Base-by-base conservation (phyloP, 1,140 invertebrate genomes). In the Eupeodes corollae region DNA sequence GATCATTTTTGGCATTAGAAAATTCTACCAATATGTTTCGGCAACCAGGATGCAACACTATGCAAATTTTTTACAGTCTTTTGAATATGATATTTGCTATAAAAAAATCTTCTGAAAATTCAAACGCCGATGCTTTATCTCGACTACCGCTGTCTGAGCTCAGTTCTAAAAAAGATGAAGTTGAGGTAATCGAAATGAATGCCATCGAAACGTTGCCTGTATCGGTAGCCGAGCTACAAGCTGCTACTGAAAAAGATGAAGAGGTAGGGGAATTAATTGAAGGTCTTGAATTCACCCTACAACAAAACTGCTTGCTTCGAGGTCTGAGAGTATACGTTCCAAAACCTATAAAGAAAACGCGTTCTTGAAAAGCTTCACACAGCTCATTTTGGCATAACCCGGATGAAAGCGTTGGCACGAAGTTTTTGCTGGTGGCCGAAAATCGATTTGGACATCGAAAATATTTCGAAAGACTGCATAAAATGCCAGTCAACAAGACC, bases 1-100 rank as follows among this genome's bases (percentile, higher is more conserved):
- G 5, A 67, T 78, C 21, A 49, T 75, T 35, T 73, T 63, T 58
- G 70, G 67, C n/a, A n/a, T n/a, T n/a, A n/a, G n/a, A n/a, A n/a
- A n/a, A n/a, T n/a, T n/a, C n/a, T n/a, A n/a, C n/a, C n/a, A n/a
- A n/a, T n/a, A n/a, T n/a, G n/a, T n/a, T n/a, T 44, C 56, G 12
- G 53, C 61, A 6, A 53, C 46, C 30, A 39, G 70, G 10, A 48
- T 71, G 41, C 61, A 64, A 48, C 51, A 58, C 42, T 71, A 58
- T 51, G 66, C 61, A 11, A 21, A 61, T 6, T 59, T 57, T 40
- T 48, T 70, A 33, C 51, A 49, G 34, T 53, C 46, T 2, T 70
- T 58, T 50, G 31, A 58, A 44, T 70, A 59, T 48, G 46, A 42
- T 15, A 52, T 59, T 13, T 19, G 42, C 41, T 57, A 52, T 47